Conservation (phyloP, 2,888 invertebrate species). For the Xanthorhoe designata region DNA sequence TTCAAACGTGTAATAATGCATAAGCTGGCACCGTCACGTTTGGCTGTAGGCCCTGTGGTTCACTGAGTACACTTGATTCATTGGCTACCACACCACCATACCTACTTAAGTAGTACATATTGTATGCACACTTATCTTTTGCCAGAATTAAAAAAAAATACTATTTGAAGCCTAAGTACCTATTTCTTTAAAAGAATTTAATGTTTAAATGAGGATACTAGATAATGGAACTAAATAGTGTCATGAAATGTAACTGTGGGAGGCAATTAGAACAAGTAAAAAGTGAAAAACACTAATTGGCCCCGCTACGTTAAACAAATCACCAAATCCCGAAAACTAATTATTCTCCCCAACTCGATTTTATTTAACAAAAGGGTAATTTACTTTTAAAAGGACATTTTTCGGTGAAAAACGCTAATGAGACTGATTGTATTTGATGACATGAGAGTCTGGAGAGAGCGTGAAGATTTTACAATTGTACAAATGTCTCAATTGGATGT, state of each 20-base stretch:
- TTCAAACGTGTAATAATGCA: too few relatives aligned
- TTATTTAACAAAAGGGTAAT: conserved; percentile 52
- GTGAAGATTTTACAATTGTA: conserved; percentile 60
- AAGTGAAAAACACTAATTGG: conserved; percentile 44
- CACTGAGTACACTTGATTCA: too few relatives aligned
- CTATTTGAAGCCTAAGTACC: too few relatives aligned
- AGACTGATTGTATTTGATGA: conserved; percentile 50
- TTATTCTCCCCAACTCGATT: conserved; percentile 49
- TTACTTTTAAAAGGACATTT: conserved; percentile 53
- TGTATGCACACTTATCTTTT: too few relatives aligned
- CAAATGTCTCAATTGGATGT: conserved; percentile 66
- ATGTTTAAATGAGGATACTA: neutral
- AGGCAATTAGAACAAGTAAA: conserved; percentile 39
- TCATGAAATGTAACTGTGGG: conserved; percentile 14
- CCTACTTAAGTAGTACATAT: too few relatives aligned
- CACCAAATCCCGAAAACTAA: conserved; percentile 47
- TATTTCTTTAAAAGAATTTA: neutral
- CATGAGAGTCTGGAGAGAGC: conserved; percentile 55
- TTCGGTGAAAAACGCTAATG: conserved; percentile 51
- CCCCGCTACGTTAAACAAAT: conserved; percentile 44
- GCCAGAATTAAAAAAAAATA: too few relatives aligned
- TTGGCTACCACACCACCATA: too few relatives aligned
- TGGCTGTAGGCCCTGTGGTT: too few relatives aligned
- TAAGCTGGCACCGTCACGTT: too few relatives aligned
- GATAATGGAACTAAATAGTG: neutral